phyloP scores from a whole-genome alignment of 1,140 invertebrate genomes.

The Pectinophora gossypiella region DNA sequence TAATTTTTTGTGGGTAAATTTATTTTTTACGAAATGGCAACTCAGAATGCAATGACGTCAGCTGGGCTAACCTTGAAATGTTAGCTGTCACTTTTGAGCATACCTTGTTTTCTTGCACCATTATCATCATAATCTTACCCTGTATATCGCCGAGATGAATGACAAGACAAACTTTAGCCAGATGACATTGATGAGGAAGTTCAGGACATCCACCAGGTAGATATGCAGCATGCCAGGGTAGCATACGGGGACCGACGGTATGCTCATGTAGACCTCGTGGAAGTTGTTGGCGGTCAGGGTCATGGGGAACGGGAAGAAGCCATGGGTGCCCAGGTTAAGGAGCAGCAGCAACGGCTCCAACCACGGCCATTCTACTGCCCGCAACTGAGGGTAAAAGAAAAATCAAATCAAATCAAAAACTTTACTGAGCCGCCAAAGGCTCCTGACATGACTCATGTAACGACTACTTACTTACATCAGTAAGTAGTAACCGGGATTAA shows the following conservation, averaged over 20 bases:
- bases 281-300: conserved; percentile 27
- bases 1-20: too few relatives aligned
- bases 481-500: too few relatives aligned
- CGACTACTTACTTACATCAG: too few relatives aligned
- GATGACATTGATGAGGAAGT: conserved; percentile 44
- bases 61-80: too few relatives aligned
- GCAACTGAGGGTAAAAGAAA: too few relatives aligned
- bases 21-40: too few relatives aligned
- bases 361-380: conserved; percentile 30
- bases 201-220: conserved; percentile 37
- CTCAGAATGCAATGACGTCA: too few relatives aligned
- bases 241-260: conserved; percentile 20
- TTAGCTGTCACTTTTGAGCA: too few relatives aligned
- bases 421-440: too few relatives aligned
- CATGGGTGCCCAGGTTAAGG: conserved; percentile 49
- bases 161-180: conserved; percentile 48
- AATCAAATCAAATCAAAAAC: too few relatives aligned
- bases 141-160: conserved; percentile 38
- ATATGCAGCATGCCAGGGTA: conserved; percentile 50
- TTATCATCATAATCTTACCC: conserved; percentile 25
- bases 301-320: conserved; percentile 48
- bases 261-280: conserved; percentile 27
- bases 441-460: too few relatives aligned
- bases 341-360: conserved; percentile 36
- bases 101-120: background rate